These are phyloP conservation scores for Cichlasoma orientale DNA, from an alignment of 2,797 vertebrate species.

Conservation along the genomic window DNA sequence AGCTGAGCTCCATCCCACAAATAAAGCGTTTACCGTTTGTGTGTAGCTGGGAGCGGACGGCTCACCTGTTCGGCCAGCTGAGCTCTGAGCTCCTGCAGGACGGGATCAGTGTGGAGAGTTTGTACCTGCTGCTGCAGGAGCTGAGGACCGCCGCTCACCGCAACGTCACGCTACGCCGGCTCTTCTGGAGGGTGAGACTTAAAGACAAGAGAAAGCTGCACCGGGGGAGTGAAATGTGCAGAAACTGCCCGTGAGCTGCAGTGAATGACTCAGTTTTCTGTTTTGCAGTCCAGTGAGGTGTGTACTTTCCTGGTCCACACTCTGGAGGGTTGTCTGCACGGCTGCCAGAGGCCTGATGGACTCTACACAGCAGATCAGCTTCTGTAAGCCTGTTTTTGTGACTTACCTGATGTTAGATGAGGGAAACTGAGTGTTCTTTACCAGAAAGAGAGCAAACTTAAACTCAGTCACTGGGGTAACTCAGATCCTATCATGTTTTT, in stretches of 20 bases:
- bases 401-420: constrained; percentile 27
- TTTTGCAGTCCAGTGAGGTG: constrained; percentile 80
- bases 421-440: not conserved
- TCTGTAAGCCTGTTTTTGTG: constrained; percentile 65
- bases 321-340: constrained; percentile 77
- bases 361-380: constrained; percentile 76
- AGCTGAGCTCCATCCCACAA: not conserved
- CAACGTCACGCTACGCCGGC: constrained; percentile 69
- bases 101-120: constrained; percentile 68
- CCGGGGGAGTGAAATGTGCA: not conserved
- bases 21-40: not conserved
- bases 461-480: too few relatives aligned
- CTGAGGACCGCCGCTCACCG: constrained; percentile 78
- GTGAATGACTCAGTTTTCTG: not conserved
- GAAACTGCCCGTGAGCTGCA: not conserved
- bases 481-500: not conserved
- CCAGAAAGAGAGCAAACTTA: not conserved
- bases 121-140: constrained; percentile 80
- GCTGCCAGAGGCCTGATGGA: constrained; percentile 50
- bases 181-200: constrained; percentile 86
- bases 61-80: constrained; percentile 81
- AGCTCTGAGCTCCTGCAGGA: constrained; percentile 82
- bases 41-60: constrained; percentile 80
- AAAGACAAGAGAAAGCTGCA: too few relatives aligned
- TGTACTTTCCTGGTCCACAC: constrained; percentile 83